Conservation (phyloP, 2,888 invertebrate genomes). For the Erannis defoliaria region DNA sequence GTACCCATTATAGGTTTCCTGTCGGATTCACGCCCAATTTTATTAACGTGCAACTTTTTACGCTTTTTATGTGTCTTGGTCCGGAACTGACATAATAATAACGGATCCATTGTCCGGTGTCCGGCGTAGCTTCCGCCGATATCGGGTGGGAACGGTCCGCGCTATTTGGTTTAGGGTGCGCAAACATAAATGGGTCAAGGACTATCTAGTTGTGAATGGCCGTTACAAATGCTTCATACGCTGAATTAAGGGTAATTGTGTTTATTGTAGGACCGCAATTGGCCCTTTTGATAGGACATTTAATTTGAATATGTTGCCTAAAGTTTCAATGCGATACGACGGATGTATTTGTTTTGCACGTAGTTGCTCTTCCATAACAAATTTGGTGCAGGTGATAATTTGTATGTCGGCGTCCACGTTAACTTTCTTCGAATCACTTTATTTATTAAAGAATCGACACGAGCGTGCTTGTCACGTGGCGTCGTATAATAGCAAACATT, state of each 20-base stretch:
- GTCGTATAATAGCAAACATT: conserved; percentile 50
- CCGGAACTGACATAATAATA: conserved; percentile 70
- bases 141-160: conserved; percentile 72
- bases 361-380: conserved; percentile 28
- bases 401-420: conserved; percentile 42
- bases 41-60: conserved; percentile 53
- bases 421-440: conserved; percentile 45
- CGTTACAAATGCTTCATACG: conserved; percentile 54
- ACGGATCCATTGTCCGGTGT: conserved; percentile 80
- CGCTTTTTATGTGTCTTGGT: conserved; percentile 53
- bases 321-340: conserved; percentile 12
- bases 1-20: conserved; percentile 60
- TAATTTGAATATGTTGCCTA: conserved; percentile 27
- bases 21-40: conserved; percentile 52
- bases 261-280: conserved; percentile 40
- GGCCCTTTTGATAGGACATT: conserved; percentile 27
- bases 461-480: conserved; percentile 46
- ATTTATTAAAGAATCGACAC: conserved; percentile 30
- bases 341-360: not conserved
- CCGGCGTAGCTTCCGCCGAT: conserved; percentile 74
- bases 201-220: conserved; percentile 64
- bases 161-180: conserved; percentile 65
- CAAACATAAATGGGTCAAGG: conserved; percentile 80
- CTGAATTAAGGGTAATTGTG: conserved; percentile 61
- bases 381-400: conserved; percentile 41